phyloP scores from a whole-genome alignment of 2,113 vertebrate genomes.

The Micromys minutus region DNA sequence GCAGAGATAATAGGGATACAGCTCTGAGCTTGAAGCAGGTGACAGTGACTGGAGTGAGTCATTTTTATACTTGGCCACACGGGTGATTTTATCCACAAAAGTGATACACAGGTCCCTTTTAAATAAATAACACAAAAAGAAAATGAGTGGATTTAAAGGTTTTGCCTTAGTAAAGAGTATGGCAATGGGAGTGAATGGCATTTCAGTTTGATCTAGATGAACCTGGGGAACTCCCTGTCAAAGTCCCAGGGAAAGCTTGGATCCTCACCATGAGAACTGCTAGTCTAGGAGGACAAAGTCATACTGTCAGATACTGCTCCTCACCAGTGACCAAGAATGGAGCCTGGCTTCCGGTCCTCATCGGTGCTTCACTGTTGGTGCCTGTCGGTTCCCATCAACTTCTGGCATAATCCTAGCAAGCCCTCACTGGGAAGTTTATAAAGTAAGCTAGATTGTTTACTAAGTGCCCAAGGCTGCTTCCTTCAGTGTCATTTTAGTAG shows the following conservation, averaged over 20 bases:
- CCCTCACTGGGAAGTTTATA: background rate
- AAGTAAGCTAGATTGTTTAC: background rate
- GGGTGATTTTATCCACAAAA: background rate
- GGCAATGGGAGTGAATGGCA: too few species aligned
- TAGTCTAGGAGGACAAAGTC: background rate
- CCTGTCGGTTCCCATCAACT: background rate
- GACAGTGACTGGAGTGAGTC: background rate
- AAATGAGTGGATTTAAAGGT: background rate
- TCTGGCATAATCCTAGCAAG: background rate
- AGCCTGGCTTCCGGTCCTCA: background rate
- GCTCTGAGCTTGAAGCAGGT: background rate
- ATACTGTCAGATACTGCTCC: background rate
- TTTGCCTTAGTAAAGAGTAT: background rate
- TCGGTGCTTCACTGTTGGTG: background rate
- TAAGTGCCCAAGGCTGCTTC: constrained; percentile 21
- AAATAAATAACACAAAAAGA: background rate
- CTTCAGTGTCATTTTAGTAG: background rate
- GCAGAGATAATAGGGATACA: background rate
- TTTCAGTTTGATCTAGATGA: background rate
- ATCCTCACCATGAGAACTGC: background rate
- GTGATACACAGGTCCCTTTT: background rate
- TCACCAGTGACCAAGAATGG: constrained; percentile 10
- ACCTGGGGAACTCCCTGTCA: background rate
- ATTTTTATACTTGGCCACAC: background rate
- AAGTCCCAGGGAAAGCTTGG: background rate